Evolutionary conservation across 2,797 vertebrate genomes (phyloP).

Genomic region (Poeciliopsis gracilis): DNA sequence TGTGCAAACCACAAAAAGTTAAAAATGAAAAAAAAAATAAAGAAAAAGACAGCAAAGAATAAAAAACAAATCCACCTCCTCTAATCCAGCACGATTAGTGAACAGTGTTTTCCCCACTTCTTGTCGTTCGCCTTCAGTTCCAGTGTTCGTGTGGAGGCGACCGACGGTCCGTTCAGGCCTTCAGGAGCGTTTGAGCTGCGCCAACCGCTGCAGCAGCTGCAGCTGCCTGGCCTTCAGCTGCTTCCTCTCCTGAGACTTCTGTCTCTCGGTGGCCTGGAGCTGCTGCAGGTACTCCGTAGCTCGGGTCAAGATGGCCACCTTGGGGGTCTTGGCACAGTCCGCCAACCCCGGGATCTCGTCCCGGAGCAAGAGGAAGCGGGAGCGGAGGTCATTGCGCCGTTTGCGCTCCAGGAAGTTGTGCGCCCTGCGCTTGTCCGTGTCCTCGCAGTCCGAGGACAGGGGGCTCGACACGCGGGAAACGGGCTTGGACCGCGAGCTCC

Average conservation of each 20-base stretch:
- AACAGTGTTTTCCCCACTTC: constrained; percentile 64
- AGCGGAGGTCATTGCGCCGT: constrained; percentile 90
- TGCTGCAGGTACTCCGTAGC: constrained; percentile 89
- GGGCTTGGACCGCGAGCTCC: constrained; percentile 53
- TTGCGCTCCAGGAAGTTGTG: constrained; percentile 94
- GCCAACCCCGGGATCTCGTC: constrained; percentile 90
- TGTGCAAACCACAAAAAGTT: constrained; percentile 80
- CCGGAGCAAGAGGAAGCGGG: constrained; percentile 87
- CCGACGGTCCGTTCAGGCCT: background rate
- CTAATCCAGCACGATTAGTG: constrained; percentile 67
- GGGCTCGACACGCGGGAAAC: constrained; percentile 72
- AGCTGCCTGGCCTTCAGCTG: constrained; percentile 86
- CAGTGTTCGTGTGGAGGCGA: constrained; percentile 26
- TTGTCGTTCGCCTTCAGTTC: constrained; percentile 43
- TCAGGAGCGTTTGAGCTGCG: constrained; percentile 86
- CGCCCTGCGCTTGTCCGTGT: constrained; percentile 91
- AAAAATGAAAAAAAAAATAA: background rate
- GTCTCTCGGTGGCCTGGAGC: constrained; percentile 83
- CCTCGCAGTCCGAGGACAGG: constrained; percentile 89
- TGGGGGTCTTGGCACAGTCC: constrained; percentile 89
- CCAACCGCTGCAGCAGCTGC: constrained; percentile 89
- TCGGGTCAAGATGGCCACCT: constrained; percentile 91
- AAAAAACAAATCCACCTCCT: constrained; percentile 53
- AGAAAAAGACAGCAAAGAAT: constrained; percentile 25
- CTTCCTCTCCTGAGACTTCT: constrained; percentile 87